Evolutionary conservation across 2,797 vertebrate genomes (phyloP).

Genomic region (Botia kubotai): DNA sequence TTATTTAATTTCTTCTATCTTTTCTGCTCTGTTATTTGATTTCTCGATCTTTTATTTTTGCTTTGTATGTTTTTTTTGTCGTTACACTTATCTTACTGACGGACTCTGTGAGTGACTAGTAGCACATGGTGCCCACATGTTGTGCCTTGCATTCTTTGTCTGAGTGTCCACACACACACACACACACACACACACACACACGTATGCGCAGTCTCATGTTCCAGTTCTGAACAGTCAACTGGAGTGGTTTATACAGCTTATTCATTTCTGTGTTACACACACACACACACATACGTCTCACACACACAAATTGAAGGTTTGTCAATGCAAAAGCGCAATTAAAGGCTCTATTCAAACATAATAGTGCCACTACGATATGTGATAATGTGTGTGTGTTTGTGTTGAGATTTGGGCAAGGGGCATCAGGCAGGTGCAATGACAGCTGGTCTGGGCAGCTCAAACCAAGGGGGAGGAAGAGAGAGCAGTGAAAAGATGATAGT

Average conservation of each 20-base stretch:
- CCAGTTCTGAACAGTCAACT: constrained; percentile 39
- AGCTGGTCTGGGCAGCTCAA: constrained; percentile 78
- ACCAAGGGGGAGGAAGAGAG: constrained; percentile 66
- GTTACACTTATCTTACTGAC: constrained; percentile 1
- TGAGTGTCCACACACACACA: constrained; percentile 47
- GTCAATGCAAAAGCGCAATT: constrained; percentile 34
- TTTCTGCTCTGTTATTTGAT: not conserved
- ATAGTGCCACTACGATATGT: constrained; percentile 45
- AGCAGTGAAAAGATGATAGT: constrained; percentile 40
- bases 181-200: constrained; percentile 17
- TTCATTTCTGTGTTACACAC: constrained; percentile 40
- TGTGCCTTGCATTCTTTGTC: constrained; percentile 61
- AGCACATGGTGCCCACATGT: constrained; percentile 70
- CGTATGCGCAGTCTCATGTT: constrained; percentile 33
- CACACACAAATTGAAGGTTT: constrained; percentile 35
- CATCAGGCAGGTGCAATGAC: constrained; percentile 81
- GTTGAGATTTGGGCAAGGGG: constrained; percentile 63
- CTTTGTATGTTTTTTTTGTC: not conserved
- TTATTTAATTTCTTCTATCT: no score
- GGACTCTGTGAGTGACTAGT: constrained; percentile 43
- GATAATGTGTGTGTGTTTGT: constrained; percentile 50
- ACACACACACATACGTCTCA: not conserved
- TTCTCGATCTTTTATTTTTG: not conserved
- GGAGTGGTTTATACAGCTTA: constrained; percentile 41
- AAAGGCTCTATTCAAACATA: constrained; percentile 43